A percentile compares a stretch with the other conserved stretches of the same genome.
Evolutionary conservation across 1,140 invertebrate species (phyloP).

Genomic region (Aphidius ervi): DNA sequence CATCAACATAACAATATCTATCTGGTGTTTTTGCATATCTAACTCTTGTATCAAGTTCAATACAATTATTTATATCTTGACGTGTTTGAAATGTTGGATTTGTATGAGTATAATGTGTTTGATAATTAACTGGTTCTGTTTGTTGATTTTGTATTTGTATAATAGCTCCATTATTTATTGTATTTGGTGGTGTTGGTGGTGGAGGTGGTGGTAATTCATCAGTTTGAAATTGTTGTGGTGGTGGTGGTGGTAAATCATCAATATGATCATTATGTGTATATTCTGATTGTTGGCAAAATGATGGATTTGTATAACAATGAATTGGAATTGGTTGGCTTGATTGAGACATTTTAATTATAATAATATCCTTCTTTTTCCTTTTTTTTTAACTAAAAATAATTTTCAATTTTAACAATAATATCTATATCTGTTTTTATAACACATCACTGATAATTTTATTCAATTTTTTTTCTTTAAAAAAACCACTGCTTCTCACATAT

Average conservation of each 20-base stretch:
- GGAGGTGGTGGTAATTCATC: slow-evolving; percentile 45
- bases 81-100: slow-evolving; percentile 41
- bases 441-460: not conserved
- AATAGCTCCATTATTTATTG: not conserved
- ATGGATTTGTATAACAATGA: slow-evolving; percentile 69
- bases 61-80: slow-evolving; percentile 20
- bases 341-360: slow-evolving; percentile 27
- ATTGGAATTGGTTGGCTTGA: slow-evolving; percentile 29
- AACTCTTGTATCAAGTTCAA: not conserved
- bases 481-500: not conserved
- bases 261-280: slow-evolving; percentile 39
- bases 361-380: too few species aligned
- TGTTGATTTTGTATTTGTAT: slow-evolving; percentile 9
- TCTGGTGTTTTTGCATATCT: slow-evolving; percentile 19
- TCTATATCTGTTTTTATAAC: too few species aligned
- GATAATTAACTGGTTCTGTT: slow-evolving; percentile 2
- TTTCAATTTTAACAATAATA: too few species aligned
- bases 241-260: slow-evolving; percentile 36
- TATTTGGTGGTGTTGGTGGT: slow-evolving; percentile 13
- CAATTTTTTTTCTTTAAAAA: not conserved
- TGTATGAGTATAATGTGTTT: slow-evolving; percentile 32
- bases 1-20: slow-evolving; percentile 44
- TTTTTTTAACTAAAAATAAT: too few species aligned
- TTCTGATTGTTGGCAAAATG: slow-evolving; percentile 73
- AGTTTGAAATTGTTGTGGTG: slow-evolving; percentile 40